These are phyloP conservation scores for Syngnathoides biaculeatus DNA, from an alignment of 2,113 vertebrate genomes.

Conservation along the genomic window DNA sequence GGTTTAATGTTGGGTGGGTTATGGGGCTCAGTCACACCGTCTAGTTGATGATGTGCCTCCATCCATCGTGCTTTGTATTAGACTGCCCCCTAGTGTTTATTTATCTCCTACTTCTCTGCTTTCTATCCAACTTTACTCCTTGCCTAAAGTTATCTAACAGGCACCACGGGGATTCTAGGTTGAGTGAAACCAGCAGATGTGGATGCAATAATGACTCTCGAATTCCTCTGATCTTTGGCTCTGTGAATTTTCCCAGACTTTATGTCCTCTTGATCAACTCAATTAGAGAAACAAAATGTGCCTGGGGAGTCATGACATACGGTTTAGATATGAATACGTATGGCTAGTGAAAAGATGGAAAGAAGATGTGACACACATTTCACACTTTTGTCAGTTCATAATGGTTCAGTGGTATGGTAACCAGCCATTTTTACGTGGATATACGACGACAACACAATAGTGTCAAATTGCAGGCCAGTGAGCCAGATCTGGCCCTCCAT, in stretches of 20 bases:
- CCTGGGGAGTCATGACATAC: conserved; percentile 27
- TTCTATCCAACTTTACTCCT: conserved; percentile 1
- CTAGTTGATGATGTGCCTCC: background rate
- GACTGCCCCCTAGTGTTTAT: conserved; percentile 63
- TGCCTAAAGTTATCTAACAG: conserved; percentile 40
- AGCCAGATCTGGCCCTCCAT: no score
- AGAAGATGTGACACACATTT: conserved; percentile 29
- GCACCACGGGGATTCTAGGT: conserved; percentile 23
- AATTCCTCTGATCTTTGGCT: conserved; percentile 53
- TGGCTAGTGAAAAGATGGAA: conserved; percentile 43
- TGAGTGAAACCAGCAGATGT: conserved; percentile 64
- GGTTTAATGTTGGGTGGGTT: conserved; percentile 18
- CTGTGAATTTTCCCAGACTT: conserved; percentile 53
- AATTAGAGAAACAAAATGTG: conserved; percentile 49
- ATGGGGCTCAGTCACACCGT: conserved; percentile 8
- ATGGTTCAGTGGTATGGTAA: background rate
- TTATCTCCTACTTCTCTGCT: background rate
- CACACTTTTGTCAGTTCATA: background rate
- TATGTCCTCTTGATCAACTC: conserved; percentile 46
- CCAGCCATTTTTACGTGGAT: background rate
- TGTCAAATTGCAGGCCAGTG: background rate
- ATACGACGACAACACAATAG: background rate
- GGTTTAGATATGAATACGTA: conserved; percentile 17
- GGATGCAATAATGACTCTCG: conserved; percentile 57
- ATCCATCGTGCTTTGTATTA: conserved; percentile 44